Evolutionary conservation across 2,113 vertebrate genomes (phyloP).

Genomic region (Athene noctua): DNA sequence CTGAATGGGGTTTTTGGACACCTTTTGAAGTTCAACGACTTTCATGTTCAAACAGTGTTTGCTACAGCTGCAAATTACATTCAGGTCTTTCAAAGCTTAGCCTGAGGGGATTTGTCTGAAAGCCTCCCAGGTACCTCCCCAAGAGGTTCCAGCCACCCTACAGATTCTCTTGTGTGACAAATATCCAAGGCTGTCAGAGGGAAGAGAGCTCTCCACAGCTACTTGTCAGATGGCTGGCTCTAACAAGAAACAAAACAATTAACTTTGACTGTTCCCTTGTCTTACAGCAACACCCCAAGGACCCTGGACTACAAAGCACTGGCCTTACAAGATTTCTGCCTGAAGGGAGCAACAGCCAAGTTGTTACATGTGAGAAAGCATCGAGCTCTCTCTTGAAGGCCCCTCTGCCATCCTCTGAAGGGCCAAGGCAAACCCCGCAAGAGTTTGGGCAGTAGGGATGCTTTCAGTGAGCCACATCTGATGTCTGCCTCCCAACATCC

Average conservation of each 20-base stretch:
- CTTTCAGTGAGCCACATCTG: not conserved
- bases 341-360: not conserved
- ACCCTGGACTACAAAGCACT: not conserved
- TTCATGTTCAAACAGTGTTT: constrained; percentile 34
- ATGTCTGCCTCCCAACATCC: not conserved
- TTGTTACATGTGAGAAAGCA: not conserved
- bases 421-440: not conserved
- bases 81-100: constrained; percentile 16
- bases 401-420: not conserved
- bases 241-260: not conserved
- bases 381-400: not conserved
- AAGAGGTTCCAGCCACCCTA: not conserved
- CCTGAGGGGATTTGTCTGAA: not conserved
- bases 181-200: not conserved
- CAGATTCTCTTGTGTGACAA: not conserved
- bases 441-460: not conserved
- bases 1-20: not conserved
- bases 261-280: not conserved
- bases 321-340: not conserved
- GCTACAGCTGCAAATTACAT: not conserved
- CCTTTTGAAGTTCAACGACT: constrained; percentile 19
- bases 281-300: not conserved
- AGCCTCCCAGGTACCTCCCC: not conserved
- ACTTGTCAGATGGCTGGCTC: not conserved
- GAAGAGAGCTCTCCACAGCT: not conserved